These are phyloP conservation scores for Sinosuthora webbiana DNA, from an alignment of 2,113 vertebrate species.

Conservation along the genomic window DNA sequence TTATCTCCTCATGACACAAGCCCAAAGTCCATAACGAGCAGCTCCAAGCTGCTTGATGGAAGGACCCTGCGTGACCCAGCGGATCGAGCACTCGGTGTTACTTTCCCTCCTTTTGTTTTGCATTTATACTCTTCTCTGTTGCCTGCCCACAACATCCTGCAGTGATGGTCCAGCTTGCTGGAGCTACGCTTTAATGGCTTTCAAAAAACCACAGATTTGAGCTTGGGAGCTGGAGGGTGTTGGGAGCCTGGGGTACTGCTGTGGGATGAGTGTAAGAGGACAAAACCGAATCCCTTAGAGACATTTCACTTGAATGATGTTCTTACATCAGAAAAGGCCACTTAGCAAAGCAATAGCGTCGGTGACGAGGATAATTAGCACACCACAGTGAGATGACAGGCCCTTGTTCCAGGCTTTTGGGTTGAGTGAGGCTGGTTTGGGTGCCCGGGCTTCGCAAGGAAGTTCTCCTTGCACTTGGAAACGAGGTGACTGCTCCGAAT, in stretches of 20 bases:
- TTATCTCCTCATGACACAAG: not conserved
- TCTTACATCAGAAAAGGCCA: not conserved
- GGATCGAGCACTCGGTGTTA: rapidly evolving
- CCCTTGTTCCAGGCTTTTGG: not conserved
- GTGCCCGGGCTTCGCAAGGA: not conserved
- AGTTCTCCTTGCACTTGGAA: not conserved
- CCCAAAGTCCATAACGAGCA: not conserved
- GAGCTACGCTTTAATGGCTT: not conserved
- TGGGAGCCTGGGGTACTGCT: not conserved
- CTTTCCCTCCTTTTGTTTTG: not conserved
- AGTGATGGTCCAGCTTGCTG: not conserved
- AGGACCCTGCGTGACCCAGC: not conserved
- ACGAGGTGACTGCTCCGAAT: not conserved
- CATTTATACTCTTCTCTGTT: not conserved
- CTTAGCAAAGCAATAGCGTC: not conserved
- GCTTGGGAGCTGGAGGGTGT: not conserved
- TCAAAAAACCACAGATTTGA: not conserved
- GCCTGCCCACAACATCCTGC: rapidly evolving
- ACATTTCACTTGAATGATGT: not conserved
- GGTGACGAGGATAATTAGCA: not conserved
- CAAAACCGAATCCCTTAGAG: not conserved
- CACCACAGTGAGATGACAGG: not conserved
- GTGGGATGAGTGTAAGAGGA: too few relatives aligned
- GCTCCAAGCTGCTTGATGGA: not conserved
- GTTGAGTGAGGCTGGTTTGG: not conserved